Conservation (phyloP, 2,113 vertebrate genomes). For the Tricholaema leucomelas region DNA sequence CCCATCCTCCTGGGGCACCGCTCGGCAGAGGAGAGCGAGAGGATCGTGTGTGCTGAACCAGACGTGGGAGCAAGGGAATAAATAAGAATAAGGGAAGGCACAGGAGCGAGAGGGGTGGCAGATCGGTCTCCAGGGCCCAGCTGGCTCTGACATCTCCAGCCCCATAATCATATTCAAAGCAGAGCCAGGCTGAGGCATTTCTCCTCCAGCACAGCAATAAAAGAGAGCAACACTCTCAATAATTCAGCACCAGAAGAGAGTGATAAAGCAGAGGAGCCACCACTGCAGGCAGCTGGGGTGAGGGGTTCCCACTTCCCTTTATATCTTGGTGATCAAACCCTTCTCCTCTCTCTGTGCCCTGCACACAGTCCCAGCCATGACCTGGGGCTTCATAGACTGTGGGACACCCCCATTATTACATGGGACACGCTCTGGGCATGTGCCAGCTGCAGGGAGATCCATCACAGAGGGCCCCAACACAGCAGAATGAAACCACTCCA, state of each 20-base stretch:
- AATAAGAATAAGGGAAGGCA: not conserved
- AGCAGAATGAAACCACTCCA: not conserved
- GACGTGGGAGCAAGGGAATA: not conserved
- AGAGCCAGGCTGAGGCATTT: not conserved
- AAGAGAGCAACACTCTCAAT: constrained; percentile 53
- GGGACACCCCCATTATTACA: not conserved
- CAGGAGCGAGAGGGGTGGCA: not conserved
- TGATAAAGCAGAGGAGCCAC: constrained; percentile 15
- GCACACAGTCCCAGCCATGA: fast-evolving
- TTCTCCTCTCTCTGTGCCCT: not conserved
- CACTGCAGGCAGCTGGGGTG: not conserved
- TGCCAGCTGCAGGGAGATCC: fast-evolving
- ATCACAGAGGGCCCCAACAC: not conserved
- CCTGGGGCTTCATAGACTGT: fast-evolving
- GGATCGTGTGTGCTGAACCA: not conserved
- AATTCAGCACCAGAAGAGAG: constrained; percentile 62
- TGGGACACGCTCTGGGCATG: fast-evolving
- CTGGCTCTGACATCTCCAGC: constrained; percentile 11
- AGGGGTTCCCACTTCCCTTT: not conserved
- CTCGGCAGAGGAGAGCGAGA: not conserved
- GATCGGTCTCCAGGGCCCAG: not conserved
- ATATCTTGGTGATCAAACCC: not conserved
- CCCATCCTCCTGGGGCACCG: not conserved
- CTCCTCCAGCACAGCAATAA: constrained; percentile 40
- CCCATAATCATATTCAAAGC: constrained; percentile 14